Evolutionary conservation across 2,888 invertebrate species (phyloP).

Genomic region (Polydesmus complanatus): DNA sequence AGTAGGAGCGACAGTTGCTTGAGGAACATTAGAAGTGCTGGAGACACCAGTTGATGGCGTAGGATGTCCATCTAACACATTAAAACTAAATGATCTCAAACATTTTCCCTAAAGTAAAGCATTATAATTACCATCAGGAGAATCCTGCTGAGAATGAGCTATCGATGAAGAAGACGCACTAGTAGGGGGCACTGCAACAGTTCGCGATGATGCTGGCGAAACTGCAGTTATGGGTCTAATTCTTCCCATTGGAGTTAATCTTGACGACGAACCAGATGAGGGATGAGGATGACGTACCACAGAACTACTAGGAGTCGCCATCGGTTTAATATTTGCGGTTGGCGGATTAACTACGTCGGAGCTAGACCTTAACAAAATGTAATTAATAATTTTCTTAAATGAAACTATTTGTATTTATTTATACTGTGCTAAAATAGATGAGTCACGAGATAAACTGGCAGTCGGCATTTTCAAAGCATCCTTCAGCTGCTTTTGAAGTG

Average conservation of each 20-base stretch:
- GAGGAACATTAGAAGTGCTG: slow-evolving; percentile 15
- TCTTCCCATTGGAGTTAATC: slow-evolving; percentile 72
- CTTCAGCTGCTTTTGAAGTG: slow-evolving; percentile 22
- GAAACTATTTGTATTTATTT: too few relatives aligned
- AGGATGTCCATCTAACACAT: neutral
- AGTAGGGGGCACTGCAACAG: slow-evolving; percentile 23
- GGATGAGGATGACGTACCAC: slow-evolving; percentile 20
- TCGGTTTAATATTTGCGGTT: slow-evolving; percentile 87
- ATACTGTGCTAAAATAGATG: slow-evolving; percentile 27
- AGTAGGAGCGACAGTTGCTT: slow-evolving; percentile 22
- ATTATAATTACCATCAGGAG: slow-evolving; percentile 5
- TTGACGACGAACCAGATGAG: slow-evolving; percentile 38
- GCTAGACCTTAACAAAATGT: slow-evolving; percentile 10
- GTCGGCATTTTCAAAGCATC: slow-evolving; percentile 31
- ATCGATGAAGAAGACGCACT: slow-evolving; percentile 15
- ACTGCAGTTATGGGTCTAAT: slow-evolving; percentile 77
- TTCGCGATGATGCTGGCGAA: slow-evolving; percentile 21
- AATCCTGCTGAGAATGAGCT: slow-evolving; percentile 5
- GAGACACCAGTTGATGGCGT: neutral
- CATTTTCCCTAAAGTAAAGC: too few relatives aligned
- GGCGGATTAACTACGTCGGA: slow-evolving; percentile 42
- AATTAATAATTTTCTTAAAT: neutral
- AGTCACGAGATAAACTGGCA: slow-evolving; percentile 43
- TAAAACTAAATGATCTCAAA: neutral
- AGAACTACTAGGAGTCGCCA: slow-evolving; percentile 51